Evolutionary conservation across 2,888 invertebrate species (phyloP).

Genomic region (Thereva nobilitata): DNA sequence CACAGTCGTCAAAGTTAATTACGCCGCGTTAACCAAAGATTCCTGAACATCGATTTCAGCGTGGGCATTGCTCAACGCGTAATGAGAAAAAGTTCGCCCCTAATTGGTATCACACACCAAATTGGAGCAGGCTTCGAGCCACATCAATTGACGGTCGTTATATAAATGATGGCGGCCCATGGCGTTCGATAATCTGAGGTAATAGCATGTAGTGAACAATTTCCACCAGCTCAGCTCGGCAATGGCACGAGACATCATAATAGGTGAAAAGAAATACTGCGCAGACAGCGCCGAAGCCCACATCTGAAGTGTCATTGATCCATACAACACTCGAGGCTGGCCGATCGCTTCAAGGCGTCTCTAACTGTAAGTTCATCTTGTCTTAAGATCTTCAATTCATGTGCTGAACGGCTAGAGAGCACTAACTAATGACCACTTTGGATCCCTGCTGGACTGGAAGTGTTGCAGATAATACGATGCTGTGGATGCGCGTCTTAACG

Average conservation of each 20-base stretch:
- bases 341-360: too few relatives aligned
- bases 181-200: not conserved
- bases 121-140: not conserved
- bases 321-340: too few relatives aligned
- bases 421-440: too few relatives aligned
- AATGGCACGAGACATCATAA: slow-evolving; percentile 15
- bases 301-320: too few relatives aligned
- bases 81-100: not conserved
- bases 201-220: not conserved
- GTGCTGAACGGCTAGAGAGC: too few relatives aligned
- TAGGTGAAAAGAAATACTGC: not conserved
- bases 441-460: too few relatives aligned
- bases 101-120: not conserved
- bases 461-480: too few relatives aligned
- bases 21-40: not conserved
- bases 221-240: not conserved
- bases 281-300: too few relatives aligned
- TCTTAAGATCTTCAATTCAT: too few relatives aligned
- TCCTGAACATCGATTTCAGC: not conserved
- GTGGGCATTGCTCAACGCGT: not conserved
- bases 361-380: too few relatives aligned
- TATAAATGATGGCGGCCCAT: not conserved
- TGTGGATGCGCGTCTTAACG: too few relatives aligned
- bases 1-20: slow-evolving; percentile 1
- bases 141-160: not conserved